These are phyloP conservation scores for Tromatobia lineatoria DNA, from an alignment of 2,888 invertebrate genomes.

Conservation along the genomic window DNA sequence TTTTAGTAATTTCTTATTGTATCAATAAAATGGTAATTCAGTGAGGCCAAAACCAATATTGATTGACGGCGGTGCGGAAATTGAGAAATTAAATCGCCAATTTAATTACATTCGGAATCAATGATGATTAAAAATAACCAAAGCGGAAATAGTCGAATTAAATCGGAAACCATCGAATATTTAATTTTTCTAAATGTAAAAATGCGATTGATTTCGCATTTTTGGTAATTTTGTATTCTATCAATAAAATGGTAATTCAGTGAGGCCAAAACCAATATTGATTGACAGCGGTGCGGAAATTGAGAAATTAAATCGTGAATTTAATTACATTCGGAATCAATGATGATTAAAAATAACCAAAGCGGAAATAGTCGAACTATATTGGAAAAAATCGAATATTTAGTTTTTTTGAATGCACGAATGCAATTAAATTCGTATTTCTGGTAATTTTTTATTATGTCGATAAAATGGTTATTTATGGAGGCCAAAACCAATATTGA, in stretches of 20 bases:
- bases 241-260: not conserved
- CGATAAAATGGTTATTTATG: not conserved
- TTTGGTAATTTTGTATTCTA: not conserved
- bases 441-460: not conserved
- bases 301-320: not conserved
- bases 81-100: not conserved
- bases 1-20: not conserved
- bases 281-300: not conserved
- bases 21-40: not conserved
- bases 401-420: no score
- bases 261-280: not conserved
- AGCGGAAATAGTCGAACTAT: not conserved
- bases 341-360: not conserved
- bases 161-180: not conserved
- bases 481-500: not conserved
- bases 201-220: no score
- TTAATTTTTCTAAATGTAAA: not conserved
- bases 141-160: not conserved
- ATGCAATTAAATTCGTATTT: no score
- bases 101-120: no score
- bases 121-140: not conserved
- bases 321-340: no score
- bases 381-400: not conserved
- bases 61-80: not conserved
- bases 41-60: not conserved